Evolutionary conservation across 2,797 vertebrate genomes (phyloP), one percentile per base, ranked within the genome.

Genomic region (Enteromius anoplus): DNA sequence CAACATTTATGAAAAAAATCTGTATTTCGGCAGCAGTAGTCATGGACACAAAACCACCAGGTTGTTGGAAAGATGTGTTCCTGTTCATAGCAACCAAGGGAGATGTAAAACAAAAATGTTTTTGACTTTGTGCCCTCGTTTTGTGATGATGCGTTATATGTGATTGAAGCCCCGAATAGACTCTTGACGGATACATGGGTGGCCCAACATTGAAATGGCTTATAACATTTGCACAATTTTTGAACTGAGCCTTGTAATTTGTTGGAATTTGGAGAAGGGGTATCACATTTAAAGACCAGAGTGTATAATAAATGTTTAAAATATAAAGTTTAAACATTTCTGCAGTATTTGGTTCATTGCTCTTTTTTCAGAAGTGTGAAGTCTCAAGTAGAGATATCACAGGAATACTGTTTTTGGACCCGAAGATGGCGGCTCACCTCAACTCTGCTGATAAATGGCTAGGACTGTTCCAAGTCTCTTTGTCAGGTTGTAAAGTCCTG

Each of bases 141-240:
- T 78, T 65, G 68, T 75, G 79, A 73, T 81, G 76, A 80, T 79
- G 75, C 82, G 34, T 85, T 83, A 81, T 78, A 49, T 85, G 75
- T 83, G 60, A 72, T 84, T 85, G 78, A 84, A 76, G 58, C 76
- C 65, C 72, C 53, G 73, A 76, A 82, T 29, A 58, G 68, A 82
- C 42, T 85, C 60, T 80, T 14, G n/a, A 42, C 70, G 77, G 32
- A 86, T 75, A 85, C 77, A 88, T 42, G 80, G 82, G 84, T 87
- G 82, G 83, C 73, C 84, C 45, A 29, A 70, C 51, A 37, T 55
- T 62, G 76, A 87, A 84, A 87, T 77, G 71, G 75, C 84, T 86
- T 76, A 85, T 88, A 85, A 89, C 85, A 84, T 81, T 88, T 75
- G 72, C 83, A 87, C 81, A 55, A 70, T 86, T 88, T 78, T 69